Evolutionary conservation across 2,113 vertebrate genomes (phyloP).

Genomic region (Oxyura jamaicensis): DNA sequence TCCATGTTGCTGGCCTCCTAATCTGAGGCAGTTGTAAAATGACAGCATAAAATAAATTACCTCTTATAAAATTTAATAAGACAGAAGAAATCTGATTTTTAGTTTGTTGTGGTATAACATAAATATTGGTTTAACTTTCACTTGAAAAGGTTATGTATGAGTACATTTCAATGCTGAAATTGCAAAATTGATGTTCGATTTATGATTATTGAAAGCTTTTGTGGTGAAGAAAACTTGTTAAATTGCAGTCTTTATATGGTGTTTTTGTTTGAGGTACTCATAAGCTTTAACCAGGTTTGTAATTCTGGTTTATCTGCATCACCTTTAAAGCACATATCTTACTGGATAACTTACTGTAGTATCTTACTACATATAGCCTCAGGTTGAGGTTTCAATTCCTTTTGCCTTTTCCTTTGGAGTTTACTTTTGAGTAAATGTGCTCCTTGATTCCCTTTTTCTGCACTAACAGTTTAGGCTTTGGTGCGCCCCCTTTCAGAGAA

Average conservation of each 20-base stretch:
- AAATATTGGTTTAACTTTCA: neutral
- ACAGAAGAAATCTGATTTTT: neutral
- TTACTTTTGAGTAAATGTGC: neutral
- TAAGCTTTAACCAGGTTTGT: neutral
- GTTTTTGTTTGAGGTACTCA: neutral
- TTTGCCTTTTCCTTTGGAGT: neutral
- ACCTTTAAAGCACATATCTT: neutral
- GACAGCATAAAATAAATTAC: neutral
- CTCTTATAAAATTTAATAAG: neutral
- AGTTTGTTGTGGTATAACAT: rapidly evolving
- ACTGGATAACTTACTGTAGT: no score
- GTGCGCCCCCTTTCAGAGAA: neutral
- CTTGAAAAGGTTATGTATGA: neutral
- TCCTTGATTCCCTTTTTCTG: neutral
- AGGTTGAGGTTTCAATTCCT: neutral
- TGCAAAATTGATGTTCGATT: neutral
- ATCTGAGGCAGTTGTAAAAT: neutral
- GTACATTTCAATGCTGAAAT: neutral
- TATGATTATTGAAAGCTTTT: neutral
- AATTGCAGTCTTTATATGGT: rapidly evolving
- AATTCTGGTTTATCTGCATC: neutral
- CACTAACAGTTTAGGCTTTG: neutral
- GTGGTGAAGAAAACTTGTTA: neutral
- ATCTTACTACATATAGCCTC: neutral
- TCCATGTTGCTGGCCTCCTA: neutral